Base-by-base conservation (phyloP, 2,888 invertebrate genomes). In the Athalia cordata region DNA sequence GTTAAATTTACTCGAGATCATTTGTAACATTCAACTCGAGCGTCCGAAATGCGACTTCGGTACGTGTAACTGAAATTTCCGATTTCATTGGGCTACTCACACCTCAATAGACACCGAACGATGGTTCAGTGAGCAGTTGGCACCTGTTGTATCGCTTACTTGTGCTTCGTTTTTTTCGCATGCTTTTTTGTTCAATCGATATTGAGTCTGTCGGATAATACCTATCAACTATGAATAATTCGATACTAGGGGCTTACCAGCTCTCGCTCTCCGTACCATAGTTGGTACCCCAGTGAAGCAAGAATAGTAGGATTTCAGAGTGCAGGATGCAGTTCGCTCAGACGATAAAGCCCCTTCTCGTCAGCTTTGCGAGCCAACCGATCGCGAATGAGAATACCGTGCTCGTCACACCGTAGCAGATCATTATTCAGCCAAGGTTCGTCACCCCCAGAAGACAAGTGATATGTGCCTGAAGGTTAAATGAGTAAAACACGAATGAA, bases 101-200 rank as follows among this genome's bases (percentile, higher is more conserved):
- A 68, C 68, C 50, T 68, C 68, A 68, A 68, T 68, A 52, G 29
- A 68, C 68, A 6, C 5, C 29, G 55, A 68, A 68, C 68, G 55
- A 68, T 55, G 43, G 29, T 29, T 50, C 7, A 43, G 68, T 8
- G n/a, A 68, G n/a, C 68, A 29, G 29, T 29, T 29, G 29, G 29
- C 29, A 29, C 29, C 29, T 29, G 29, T 29, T 68, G 55, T 68
- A 43, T 68, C 52, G 0, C 43, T 29, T 29, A 0, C 29, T 29
- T 2, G 29, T 29, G 29, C 29, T 29, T 29, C 29, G 29, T 29
- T 29, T 29, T 29, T 29, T 29, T 29, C 29, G 29, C 29, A 29
- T 29, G 29, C 29, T 29, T 29, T 29, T 29, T 29, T 29, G 29
- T 29, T 29, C 29, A 29, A 29, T 29, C 29, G 29, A 29, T 29